phyloP scores from a whole-genome alignment of 1,140 invertebrate species.

The Littorina saxatilis region DNA sequence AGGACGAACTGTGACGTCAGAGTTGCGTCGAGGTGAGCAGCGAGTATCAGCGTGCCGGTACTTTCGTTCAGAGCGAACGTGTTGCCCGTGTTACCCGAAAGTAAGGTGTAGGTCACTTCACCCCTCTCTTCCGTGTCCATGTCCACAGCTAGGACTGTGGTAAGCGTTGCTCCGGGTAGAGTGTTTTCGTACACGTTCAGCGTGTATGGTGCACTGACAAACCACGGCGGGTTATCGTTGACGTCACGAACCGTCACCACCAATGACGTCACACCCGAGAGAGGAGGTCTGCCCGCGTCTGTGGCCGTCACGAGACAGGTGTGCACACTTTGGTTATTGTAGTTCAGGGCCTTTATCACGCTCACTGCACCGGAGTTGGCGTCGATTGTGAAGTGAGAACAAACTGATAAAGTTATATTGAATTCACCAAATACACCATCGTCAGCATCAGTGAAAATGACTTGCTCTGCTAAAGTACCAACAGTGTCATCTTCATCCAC shows the following conservation, averaged over 20 bases:
- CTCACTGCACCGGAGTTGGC: background rate
- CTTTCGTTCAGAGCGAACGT: background rate
- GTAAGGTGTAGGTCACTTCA: constrained; percentile 4
- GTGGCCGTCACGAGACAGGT: background rate
- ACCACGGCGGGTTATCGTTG: constrained; percentile 4
- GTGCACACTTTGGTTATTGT: background rate
- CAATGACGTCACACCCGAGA: background rate
- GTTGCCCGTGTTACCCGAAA: background rate
- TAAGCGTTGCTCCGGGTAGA: background rate
- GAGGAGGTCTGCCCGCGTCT: background rate
- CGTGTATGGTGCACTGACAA: background rate
- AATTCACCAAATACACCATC: background rate
- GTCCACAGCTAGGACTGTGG: background rate
- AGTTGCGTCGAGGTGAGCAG: background rate
- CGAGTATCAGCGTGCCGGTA: background rate
- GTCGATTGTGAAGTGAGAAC: constrained; percentile 6
- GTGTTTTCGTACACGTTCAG: constrained; percentile 15
- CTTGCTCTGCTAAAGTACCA: background rate
- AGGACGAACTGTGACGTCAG: background rate
- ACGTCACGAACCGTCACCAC: background rate
- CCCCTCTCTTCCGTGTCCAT: background rate
- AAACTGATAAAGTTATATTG: background rate
- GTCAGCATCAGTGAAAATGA: constrained; percentile 5
- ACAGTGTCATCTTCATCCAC: background rate
- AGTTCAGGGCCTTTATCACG: background rate